Evolutionary conservation across 2,797 vertebrate genomes (phyloP), one percentile per base, ranked within the genome.

Genomic region (Girardinus metallicus): DNA sequence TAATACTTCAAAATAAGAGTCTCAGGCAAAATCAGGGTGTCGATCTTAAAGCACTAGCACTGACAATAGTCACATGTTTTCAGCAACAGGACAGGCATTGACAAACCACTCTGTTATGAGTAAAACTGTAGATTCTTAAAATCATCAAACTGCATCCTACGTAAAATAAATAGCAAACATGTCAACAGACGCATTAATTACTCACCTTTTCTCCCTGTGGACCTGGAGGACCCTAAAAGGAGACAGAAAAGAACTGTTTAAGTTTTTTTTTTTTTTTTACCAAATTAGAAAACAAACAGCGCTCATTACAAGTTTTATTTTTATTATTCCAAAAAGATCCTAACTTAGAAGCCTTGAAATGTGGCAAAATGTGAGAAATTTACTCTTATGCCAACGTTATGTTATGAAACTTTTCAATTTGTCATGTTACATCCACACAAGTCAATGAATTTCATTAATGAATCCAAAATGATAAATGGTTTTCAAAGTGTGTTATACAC

Each of bases 161-260:
- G n/a, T 43, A 2, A 5, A 41, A 70, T 71, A 71, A n/a, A 44
- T 44, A 70, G 12, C 7, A 7, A n/a, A 41, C 23, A 64, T 8
- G 44, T 29, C 53, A 76, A 62, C 43, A 49, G 46, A 51, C 36
- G 39, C 49, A 41, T 41, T 6, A 74, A 82, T 86, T 81, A 95
- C 97, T 97, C 94, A 99, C 99, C 97, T 99, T 99, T 85, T 99
- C 98, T 83, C 99, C 99, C 95, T 97, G 97, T 75, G 94, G 96
- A 96, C 99, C 98, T 81, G 97, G 95, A 91, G 97, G 94, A 68
- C 99, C 99, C 98, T 99, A 83, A 75, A 89, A 93, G 90, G 87
- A 90, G 10, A 90, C 89, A 90, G 10, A 90, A 49, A 41, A 74
- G 0, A 13, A 64, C 76, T 39, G n/a, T 79, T 71, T 5, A n/a